Base-by-base conservation (phyloP, 2,888 invertebrate species). In the Cyclophora punctaria region DNA sequence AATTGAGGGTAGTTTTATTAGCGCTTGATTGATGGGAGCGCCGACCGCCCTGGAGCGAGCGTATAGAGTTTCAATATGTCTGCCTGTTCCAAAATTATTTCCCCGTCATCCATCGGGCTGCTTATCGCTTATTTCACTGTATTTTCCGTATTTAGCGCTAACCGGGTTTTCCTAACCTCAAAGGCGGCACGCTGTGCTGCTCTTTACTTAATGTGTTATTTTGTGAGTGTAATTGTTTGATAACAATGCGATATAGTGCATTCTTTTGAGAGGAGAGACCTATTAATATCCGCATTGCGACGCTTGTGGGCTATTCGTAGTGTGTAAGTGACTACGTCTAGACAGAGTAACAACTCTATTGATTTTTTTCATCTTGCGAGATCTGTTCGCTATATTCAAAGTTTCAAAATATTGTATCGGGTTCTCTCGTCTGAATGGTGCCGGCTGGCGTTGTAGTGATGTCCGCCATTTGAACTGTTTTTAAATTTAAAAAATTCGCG, bases 11-110 rank as follows among this genome's bases (percentile, higher is more conserved):
- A 56, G 64, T 62, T 66, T 62, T 60, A 58, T 65, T 71, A 69
- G 67, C 69, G 59, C 60, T 60, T 59, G 68, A 61, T 68, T 62
- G 64, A 66, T 64, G 61, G 66, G 64, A 59, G 66, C 66, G 67
- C 67, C 67, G 72, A 66, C 71, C 75, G 76, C 75, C 74, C 78
- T 81, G 81, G 80, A 82, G 69, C 69, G 71, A 60, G 70, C 71
- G 84, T 83, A 77, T 87, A 78, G 76, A 80, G 79, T 87, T 87
- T 75, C 86, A 87, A 79, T 69, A 81, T 82, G 83, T 83, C 83
- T 71, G 83, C 81, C 78, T 71, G 79, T 75, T 82, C 79, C 80
- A 80, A 80, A 80, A 79, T 72, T 71, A 73, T 75, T 74, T 71
- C 62, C 62, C 64, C 72, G 75, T 77, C 77, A 73, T 72, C 73